A percentile compares a stretch with the other conserved stretches of the same genome.
Evolutionary conservation across 1,140 invertebrate species (phyloP).

Genomic region (Mya arenaria): DNA sequence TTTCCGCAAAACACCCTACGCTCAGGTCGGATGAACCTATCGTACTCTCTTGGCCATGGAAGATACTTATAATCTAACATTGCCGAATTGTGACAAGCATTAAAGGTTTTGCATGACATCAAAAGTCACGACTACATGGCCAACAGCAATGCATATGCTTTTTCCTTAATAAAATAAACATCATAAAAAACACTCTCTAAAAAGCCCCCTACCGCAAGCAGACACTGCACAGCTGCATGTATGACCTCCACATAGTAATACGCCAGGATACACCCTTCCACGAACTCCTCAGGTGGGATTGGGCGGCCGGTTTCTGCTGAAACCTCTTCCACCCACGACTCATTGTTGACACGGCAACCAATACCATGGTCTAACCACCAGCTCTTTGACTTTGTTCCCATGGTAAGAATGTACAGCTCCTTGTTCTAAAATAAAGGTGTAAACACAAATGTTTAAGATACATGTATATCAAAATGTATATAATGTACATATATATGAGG

Average conservation of each 20-base stretch:
- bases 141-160: no score
- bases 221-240: conserved; percentile 91
- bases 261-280: conserved; percentile 91
- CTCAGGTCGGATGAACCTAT: no score
- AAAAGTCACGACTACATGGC: no score
- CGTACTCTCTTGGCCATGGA: no score
- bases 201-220: conserved; percentile 86
- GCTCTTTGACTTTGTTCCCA: conserved; percentile 94
- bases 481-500: no score
- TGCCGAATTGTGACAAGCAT: no score
- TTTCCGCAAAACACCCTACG: no score
- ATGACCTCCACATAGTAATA: conserved; percentile 94
- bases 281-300: conserved; percentile 80
- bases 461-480: no score
- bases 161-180: no score
- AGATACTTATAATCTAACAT: no score
- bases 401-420: conserved; percentile 86
- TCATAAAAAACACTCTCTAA: not conserved
- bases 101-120: no score
- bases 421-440: not conserved
- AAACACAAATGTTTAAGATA: no score
- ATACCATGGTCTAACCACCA: conserved; percentile 97
- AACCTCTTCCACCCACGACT: conserved; percentile 72
- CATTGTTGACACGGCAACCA: conserved; percentile 89
- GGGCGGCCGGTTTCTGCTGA: conserved; percentile 85